Percentiles rank a stretch among this genome's conserved stretches.
phyloP scores from a whole-genome alignment of 1,140 invertebrate genomes.

The Drosophila equinoxialis region DNA sequence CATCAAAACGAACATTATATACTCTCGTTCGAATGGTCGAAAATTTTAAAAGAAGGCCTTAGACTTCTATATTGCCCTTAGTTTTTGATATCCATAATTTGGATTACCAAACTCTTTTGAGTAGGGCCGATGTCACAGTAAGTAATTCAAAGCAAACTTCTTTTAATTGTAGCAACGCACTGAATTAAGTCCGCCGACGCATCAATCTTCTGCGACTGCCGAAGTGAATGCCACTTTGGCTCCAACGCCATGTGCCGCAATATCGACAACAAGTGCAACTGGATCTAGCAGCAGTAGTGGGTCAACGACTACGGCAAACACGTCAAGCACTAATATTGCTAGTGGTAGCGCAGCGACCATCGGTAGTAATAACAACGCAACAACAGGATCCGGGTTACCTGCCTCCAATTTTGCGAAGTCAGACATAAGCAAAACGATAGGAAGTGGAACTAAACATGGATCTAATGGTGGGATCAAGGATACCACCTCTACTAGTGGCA shows the following conservation, averaged over 20 bases:
- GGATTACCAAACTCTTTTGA: too few species aligned
- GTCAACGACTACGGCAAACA: conserved; percentile 35
- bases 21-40: not conserved
- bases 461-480: conserved; percentile 14
- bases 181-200: conserved; percentile 77
- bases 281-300: conserved; percentile 23
- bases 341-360: conserved; percentile 25
- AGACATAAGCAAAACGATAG: not conserved
- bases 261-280: conserved; percentile 51
- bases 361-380: conserved; percentile 22
- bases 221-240: conserved; percentile 65
- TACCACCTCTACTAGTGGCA: conserved; percentile 4
- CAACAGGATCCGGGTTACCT: not conserved
- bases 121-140: too few species aligned
- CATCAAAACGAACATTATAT: not conserved
- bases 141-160: not conserved
- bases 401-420: not conserved
- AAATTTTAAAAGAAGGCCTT: too few species aligned
- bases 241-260: conserved; percentile 55
- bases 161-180: conserved; percentile 74
- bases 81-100: too few species aligned
- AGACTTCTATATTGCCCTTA: too few species aligned
- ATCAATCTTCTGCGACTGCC: conserved; percentile 73
- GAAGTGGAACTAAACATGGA: not conserved
- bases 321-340: conserved; percentile 39